These are phyloP conservation scores for Desmophyllum pertusum DNA, from an alignment of 92 coral and sea anemone genomes.

Conservation along the genomic window DNA sequence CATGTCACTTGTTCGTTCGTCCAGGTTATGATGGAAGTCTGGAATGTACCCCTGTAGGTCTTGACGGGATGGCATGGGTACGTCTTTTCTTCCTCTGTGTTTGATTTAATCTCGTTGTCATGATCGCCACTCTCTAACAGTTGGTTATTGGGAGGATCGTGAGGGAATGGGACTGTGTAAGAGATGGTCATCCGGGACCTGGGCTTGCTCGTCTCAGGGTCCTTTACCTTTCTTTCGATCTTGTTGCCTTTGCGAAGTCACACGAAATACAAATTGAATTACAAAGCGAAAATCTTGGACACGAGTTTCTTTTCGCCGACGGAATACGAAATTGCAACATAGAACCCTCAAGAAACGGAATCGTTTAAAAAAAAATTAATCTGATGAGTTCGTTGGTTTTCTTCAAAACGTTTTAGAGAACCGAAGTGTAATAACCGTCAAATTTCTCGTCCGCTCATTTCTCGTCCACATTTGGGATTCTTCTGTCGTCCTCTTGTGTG, in stretches of 20 bases:
- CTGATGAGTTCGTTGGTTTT: too few relatives aligned
- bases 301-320: slow-evolving; percentile 23
- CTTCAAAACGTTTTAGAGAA: too few relatives aligned
- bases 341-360: neutral
- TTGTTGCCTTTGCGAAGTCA: slow-evolving; percentile 67
- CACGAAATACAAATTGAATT: slow-evolving; percentile 22
- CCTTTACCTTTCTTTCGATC: slow-evolving; percentile 13
- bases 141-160: slow-evolving; percentile 44
- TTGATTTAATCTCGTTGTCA: slow-evolving; percentile 7
- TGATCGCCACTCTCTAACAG: slow-evolving; percentile 17
- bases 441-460: neutral
- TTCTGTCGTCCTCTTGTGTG: neutral
- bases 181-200: slow-evolving; percentile 62
- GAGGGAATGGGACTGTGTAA: slow-evolving; percentile 56
- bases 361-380: neutral
- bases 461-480: too few relatives aligned
- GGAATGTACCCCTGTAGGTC: neutral
- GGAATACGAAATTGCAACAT: slow-evolving; percentile 36
- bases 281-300: too few relatives aligned
- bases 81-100: slow-evolving; percentile 16
- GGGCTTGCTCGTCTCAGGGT: slow-evolving; percentile 9
- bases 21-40: slow-evolving; percentile 19
- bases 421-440: neutral
- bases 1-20: slow-evolving; percentile 26
- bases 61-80: slow-evolving; percentile 27